Percentiles rank a stretch among this genome's conserved stretches.
Evolutionary conservation across 2,888 invertebrate species (phyloP).

Genomic region (Polymixis flavicincta): DNA sequence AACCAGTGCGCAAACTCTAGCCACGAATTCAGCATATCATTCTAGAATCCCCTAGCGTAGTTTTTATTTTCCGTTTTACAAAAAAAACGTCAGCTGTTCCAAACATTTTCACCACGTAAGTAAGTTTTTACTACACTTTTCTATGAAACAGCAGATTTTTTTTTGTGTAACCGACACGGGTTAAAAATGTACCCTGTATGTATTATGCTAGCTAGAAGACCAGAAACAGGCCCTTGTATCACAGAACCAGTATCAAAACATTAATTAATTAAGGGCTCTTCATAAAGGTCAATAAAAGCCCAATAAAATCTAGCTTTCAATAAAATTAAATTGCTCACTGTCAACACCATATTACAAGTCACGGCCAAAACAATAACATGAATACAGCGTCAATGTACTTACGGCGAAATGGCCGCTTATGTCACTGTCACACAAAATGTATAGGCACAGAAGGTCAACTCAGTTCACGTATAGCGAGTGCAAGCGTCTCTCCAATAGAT

Average conservation of each 20-base stretch:
- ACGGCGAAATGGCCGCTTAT: constrained; percentile 52
- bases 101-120: no score
- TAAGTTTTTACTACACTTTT: no score
- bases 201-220: not conserved
- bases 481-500: not conserved
- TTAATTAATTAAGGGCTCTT: not conserved
- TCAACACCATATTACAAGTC: constrained; percentile 35
- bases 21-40: no score
- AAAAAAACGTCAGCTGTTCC: no score
- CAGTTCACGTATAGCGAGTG: not conserved
- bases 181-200: no score
- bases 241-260: not conserved
- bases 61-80: no score
- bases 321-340: constrained; percentile 4
- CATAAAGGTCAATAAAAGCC: constrained; percentile 5
- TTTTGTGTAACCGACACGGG: no score
- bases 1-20: no score
- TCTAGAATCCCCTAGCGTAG: no score
- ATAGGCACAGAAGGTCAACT: not conserved
- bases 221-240: not conserved
- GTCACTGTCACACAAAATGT: not conserved
- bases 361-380: constrained; percentile 52
- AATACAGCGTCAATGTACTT: constrained; percentile 40
- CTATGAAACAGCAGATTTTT: no score
- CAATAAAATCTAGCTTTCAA: constrained; percentile 21